Conservation (phyloP, 2,797 vertebrate species). For the Enteromius treurensis region DNA sequence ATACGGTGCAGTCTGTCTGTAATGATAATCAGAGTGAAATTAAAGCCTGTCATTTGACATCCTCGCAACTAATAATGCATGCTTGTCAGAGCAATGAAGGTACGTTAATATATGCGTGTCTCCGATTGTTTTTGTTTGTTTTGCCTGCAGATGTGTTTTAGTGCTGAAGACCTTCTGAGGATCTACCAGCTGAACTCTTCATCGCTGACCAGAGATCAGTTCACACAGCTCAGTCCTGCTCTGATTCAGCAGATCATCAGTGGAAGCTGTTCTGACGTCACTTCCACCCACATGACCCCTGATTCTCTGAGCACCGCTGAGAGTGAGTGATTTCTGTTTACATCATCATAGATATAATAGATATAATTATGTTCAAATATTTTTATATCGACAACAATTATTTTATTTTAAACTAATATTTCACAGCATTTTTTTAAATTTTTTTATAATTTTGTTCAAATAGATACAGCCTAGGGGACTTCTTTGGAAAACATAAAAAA, state of each 20-base stretch:
- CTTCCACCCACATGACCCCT: accelerated
- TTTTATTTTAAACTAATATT: neutral
- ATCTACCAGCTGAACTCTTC: conserved; percentile 74
- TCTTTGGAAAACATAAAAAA: neutral
- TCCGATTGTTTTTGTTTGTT: neutral
- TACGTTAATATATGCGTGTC: neutral
- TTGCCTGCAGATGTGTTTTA: conserved; percentile 79
- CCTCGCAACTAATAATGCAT: neutral
- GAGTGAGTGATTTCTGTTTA: conserved; percentile 72
- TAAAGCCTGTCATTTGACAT: neutral
- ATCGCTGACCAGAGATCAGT: conserved; percentile 68
- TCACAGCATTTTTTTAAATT: neutral
- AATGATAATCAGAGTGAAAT: conserved; percentile 32
- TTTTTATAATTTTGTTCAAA: neutral
- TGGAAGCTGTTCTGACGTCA: conserved; percentile 69
- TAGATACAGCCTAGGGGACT: neutral
- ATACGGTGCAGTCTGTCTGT: conserved; percentile 18
- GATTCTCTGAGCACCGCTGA: conserved; percentile 73
- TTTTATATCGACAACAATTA: neutral
- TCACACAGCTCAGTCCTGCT: conserved; percentile 81
- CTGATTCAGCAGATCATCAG: conserved; percentile 88
- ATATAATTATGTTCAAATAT: neutral
- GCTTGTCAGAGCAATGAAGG: conserved; percentile 9
- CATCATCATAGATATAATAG: neutral
- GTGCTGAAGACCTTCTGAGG: conserved; percentile 75